These are phyloP conservation scores for Crax fasciolata DNA, from an alignment of 2,797 vertebrate genomes.

Conservation along the genomic window DNA sequence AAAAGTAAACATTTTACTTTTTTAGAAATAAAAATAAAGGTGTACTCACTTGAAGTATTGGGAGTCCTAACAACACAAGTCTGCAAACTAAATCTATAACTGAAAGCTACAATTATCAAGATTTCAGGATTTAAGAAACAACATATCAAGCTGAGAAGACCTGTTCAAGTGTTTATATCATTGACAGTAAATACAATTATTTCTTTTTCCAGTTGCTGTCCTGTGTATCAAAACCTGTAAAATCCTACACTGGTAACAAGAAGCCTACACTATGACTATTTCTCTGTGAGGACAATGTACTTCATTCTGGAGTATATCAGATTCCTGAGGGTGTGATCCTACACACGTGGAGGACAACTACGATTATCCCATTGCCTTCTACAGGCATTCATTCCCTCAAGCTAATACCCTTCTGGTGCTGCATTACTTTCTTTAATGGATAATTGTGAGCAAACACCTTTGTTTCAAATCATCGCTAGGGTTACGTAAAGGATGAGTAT, in stretches of 20 bases:
- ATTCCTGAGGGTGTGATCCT: neutral
- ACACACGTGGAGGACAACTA: neutral
- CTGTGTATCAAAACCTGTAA: neutral
- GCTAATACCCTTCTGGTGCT: neutral
- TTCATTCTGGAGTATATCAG: neutral
- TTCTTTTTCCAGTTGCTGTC: neutral
- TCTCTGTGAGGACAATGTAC: neutral
- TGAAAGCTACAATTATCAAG: conserved; percentile 3
- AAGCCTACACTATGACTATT: neutral
- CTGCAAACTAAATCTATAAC: neutral
- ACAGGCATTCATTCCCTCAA: neutral
- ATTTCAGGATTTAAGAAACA: neutral
- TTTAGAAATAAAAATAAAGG: neutral
- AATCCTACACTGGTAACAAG: neutral
- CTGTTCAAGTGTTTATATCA: neutral
- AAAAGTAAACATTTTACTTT: neutral
- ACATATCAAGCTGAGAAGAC: neutral
- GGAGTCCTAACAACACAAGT: neutral
- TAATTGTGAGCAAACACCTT: conserved; percentile 24
- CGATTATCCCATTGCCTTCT: neutral
- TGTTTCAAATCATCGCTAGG: neutral
- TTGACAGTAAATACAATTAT: neutral
- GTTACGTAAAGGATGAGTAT: neutral
- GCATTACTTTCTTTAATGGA: neutral
- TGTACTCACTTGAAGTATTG: neutral